phyloP scores from a whole-genome alignment of 2,888 invertebrate species.

The Aromia moschata region DNA sequence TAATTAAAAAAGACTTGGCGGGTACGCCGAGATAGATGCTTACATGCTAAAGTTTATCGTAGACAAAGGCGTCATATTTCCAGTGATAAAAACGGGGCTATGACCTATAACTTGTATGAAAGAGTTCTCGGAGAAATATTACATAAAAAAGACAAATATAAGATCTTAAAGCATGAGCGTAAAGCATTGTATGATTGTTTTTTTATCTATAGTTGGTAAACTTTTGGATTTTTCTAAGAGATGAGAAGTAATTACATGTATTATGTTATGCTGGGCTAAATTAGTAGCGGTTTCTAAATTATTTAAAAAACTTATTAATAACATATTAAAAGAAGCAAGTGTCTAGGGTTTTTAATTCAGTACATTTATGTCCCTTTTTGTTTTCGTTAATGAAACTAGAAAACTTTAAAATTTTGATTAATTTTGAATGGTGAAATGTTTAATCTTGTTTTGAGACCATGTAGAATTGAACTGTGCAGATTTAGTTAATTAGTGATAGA shows the following conservation, averaged over 20 bases:
- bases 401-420: not conserved
- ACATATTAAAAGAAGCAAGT: constrained; percentile 12
- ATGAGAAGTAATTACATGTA: constrained; percentile 11
- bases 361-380: constrained; percentile 7
- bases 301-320: constrained; percentile 6
- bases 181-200: no score
- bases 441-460: constrained; percentile 8
- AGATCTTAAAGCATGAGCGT: no score
- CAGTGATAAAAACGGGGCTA: no score
- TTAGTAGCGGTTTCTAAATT: constrained; percentile 6
- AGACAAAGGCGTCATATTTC: no score
- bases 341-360: constrained; percentile 4
- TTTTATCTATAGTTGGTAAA: constrained; percentile 5
- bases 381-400: constrained; percentile 9
- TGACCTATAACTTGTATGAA: no score
- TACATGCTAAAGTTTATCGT: no score
- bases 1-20: no score
- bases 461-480: constrained; percentile 14
- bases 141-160: no score
- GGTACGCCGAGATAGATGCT: no score
- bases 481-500: constrained; percentile 6
- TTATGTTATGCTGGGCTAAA: constrained; percentile 10
- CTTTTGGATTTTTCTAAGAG: constrained; percentile 3
- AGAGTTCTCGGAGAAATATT: no score
- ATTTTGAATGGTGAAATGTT: not conserved